Conservation (phyloP, 2,797 vertebrate species). For the Kryptopterus vitreolus region DNA sequence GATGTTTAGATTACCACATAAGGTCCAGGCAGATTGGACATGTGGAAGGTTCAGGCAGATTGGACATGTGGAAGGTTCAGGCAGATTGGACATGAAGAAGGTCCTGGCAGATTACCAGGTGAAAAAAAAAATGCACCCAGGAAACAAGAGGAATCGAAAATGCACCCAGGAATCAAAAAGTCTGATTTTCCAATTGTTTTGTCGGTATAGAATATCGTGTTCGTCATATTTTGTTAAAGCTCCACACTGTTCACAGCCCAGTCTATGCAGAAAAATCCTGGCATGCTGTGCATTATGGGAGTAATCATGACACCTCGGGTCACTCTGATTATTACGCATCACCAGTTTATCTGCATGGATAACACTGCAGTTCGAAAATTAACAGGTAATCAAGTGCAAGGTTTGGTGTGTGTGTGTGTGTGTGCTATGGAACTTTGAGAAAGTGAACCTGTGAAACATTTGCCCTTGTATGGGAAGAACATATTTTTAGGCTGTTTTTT, state of each 20-base stretch:
- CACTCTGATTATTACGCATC: not conserved
- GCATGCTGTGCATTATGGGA: not conserved
- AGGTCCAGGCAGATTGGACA: too few species aligned
- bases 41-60: too few species aligned
- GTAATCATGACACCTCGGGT: not conserved
- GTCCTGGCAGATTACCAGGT: too few species aligned
- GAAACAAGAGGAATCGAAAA: too few species aligned
- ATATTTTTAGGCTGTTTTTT: constrained; percentile 48
- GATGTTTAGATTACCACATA: too few species aligned
- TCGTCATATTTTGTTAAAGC: not conserved
- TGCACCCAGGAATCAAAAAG: too few species aligned
- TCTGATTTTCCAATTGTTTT: too few species aligned
- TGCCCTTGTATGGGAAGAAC: constrained; percentile 53
- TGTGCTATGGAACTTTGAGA: not conserved
- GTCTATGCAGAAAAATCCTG: not conserved
- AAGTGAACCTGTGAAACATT: constrained; percentile 33
- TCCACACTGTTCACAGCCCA: not conserved
- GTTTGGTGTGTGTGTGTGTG: not conserved
- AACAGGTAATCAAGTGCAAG: not conserved
- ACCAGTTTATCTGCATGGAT: not conserved
- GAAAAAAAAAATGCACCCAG: too few species aligned
- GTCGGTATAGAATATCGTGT: too few species aligned
- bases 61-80: too few species aligned
- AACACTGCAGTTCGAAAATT: not conserved
- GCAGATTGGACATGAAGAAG: too few species aligned